Conservation (phyloP, 2,888 invertebrate species). For the Rosalia funebris region DNA sequence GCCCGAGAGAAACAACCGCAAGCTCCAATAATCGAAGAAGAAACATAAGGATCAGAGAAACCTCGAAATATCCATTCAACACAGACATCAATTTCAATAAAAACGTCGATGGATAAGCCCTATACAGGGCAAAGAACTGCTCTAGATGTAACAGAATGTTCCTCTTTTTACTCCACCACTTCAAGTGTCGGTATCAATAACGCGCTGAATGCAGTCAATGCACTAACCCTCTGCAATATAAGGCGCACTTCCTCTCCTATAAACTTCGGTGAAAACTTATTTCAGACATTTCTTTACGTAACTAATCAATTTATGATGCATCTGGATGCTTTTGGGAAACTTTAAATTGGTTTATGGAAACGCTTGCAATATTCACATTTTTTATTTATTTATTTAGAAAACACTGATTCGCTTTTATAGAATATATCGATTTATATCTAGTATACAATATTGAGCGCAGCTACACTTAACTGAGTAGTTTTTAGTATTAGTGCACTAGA, state of each 20-base stretch:
- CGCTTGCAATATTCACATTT: too few relatives aligned
- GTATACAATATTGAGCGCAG: too few relatives aligned
- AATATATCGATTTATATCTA: too few relatives aligned
- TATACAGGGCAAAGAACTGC: constrained; percentile 49
- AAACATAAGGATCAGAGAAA: constrained; percentile 55
- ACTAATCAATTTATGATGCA: constrained; percentile 33
- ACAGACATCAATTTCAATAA: constrained; percentile 62
- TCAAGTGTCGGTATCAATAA: constrained; percentile 36
- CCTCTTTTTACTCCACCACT: constrained; percentile 30
- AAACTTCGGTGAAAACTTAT: constrained; percentile 27
- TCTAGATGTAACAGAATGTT: constrained; percentile 34
- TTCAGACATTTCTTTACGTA: constrained; percentile 13
- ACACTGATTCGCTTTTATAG: too few relatives aligned
- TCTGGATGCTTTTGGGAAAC: constrained; percentile 19
- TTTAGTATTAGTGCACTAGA: too few relatives aligned
- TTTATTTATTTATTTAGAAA: too few relatives aligned
- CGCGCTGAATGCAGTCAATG: constrained; percentile 27
- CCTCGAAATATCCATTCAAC: constrained; percentile 57
- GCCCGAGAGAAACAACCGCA: constrained; percentile 46
- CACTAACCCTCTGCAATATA: constrained; percentile 13
- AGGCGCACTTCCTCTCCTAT: constrained; percentile 13
- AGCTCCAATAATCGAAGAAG: constrained; percentile 56
- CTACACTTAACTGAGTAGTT: too few relatives aligned
- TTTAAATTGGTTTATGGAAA: constrained; percentile 27
- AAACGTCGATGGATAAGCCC: constrained; percentile 57